phyloP scores from a whole-genome alignment of 2,888 invertebrate genomes.

The Furcula furcula region DNA sequence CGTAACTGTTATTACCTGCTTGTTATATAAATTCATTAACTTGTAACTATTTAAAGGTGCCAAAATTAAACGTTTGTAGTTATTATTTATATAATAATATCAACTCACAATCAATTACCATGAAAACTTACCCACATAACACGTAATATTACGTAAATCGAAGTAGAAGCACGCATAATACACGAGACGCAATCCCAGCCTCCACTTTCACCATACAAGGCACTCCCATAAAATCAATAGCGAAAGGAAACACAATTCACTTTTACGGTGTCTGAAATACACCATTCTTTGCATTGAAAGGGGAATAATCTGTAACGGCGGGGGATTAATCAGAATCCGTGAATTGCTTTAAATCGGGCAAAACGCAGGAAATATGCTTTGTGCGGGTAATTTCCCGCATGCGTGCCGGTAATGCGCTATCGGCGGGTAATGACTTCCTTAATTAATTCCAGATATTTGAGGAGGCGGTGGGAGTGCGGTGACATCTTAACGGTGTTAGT shows the following conservation, averaged over 20 bases:
- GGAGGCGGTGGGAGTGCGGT: slow-evolving; percentile 23
- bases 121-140: slow-evolving; percentile 1
- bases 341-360: slow-evolving; percentile 82
- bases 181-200: slow-evolving; percentile 26
- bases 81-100: no score
- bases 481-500: slow-evolving; percentile 24
- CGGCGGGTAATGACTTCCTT: slow-evolving; percentile 80
- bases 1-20: no score
- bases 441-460: slow-evolving; percentile 75
- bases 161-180: no score
- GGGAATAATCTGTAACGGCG: slow-evolving; percentile 80
- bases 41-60: no score
- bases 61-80: no score
- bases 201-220: slow-evolving; percentile 41
- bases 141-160: no score
- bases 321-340: slow-evolving; percentile 80
- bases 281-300: slow-evolving; percentile 80
- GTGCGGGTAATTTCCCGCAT: slow-evolving; percentile 79
- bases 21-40: no score
- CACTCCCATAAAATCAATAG: slow-evolving; percentile 66
- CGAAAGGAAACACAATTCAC: slow-evolving; percentile 76
- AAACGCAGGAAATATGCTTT: slow-evolving; percentile 81
- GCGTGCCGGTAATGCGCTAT: slow-evolving; percentile 77
- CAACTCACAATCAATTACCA: no score
- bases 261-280: slow-evolving; percentile 79